Evolutionary conservation across 2,113 vertebrate genomes (phyloP), one percentile per base, ranked within the genome.

Genomic region (Emydura subglobosa): DNA sequence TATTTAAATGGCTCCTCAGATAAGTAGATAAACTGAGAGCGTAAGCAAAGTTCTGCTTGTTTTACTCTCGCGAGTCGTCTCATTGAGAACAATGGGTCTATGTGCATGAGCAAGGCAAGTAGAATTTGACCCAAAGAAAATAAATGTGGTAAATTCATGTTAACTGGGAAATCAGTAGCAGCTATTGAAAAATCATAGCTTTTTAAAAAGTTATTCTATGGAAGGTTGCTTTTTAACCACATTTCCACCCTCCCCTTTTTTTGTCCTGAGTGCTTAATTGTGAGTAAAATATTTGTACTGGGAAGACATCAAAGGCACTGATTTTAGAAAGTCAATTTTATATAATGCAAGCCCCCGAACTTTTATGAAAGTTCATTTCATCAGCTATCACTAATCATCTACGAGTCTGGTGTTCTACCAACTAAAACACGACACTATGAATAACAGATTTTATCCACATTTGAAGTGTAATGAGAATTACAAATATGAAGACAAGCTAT

Each of bases 381-480:
- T 96, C 96, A 95, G 49, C 92, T 94, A 93, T 97, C 92, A 88
- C 97, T 98, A 97, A 98, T 98, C 96, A 97, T 97, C 94, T 95
- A 31, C 79, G 90, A 97, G 87, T 94, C 96, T 97, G 96, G 92
- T 98, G 85, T 96, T 98, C 81, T 97, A 97, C 94, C 97, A 98
- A 98, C 96, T 91, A 98, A 98, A 98, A 98, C 91, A 98, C 1
- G 85, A 86, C 91, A 87, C 92, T 95, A 98, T 96, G 95, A 97
- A 95, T 96, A 97, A 97, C 97, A 87, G 76, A 74, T 90, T 94
- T 97, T 83, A 88, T 93, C 87, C 87, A 95, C 87, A 87, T 90
- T 81, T 95, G 93, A 97, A 96, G 89, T 88, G 79, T 86, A 97
- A 95, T 86, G 93, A 83, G 83, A 96, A 96, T 97, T 93, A 85